Percentiles rank a stretch among this genome's conserved stretches.
Evolutionary conservation across 2,888 invertebrate genomes (phyloP).

Genomic region (Aproaerema taeniolella): DNA sequence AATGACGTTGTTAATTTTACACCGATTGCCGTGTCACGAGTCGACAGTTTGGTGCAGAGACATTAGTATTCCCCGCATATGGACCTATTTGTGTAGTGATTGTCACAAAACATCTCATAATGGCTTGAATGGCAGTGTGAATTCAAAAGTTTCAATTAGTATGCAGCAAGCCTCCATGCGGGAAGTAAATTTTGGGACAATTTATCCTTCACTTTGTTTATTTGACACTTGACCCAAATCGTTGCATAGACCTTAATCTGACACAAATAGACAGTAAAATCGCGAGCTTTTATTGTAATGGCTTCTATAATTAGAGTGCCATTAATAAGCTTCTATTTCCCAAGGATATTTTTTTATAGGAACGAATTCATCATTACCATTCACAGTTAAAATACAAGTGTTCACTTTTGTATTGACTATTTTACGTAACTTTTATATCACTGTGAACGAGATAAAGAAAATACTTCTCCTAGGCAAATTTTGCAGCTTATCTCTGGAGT

Average conservation of each 20-base stretch:
- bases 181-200: conserved; percentile 33
- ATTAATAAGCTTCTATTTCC: too few species aligned
- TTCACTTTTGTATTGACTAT: too few species aligned
- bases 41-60: not conserved
- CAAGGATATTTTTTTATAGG: too few species aligned
- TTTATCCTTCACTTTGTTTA: conserved; percentile 32
- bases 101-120: conserved; percentile 38
- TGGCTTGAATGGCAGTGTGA: conserved; percentile 31
- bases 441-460: too few species aligned
- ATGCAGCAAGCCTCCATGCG: conserved; percentile 37
- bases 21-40: not conserved
- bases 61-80: conserved; percentile 1
- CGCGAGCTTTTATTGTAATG: not conserved
- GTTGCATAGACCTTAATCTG: not conserved
- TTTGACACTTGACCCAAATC: conserved; percentile 18
- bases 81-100: conserved; percentile 23
- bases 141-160: conserved; percentile 39
- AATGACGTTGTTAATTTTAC: not conserved
- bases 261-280: not conserved
- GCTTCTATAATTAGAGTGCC: too few species aligned
- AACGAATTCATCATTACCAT: too few species aligned
- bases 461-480: too few species aligned
- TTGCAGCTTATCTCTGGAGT: too few species aligned
- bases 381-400: too few species aligned
- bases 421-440: too few species aligned